Percentiles rank a stretch among this genome's conserved stretches.
phyloP scores from a whole-genome alignment of 2,797 vertebrate species.

The Natrix natrix region DNA sequence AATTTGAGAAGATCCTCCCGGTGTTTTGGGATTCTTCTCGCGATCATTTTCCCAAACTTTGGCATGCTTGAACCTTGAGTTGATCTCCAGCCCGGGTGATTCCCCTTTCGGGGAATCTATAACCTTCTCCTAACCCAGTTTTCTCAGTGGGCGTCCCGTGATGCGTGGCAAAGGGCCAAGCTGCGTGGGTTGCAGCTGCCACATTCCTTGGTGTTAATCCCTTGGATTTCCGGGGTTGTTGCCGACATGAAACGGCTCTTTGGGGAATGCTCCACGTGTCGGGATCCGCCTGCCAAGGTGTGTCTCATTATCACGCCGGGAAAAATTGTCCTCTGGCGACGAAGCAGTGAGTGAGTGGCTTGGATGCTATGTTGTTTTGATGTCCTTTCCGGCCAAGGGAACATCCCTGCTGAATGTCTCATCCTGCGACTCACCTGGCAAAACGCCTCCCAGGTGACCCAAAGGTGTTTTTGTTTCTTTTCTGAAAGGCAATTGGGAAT shows the following conservation, averaged over 20 bases:
- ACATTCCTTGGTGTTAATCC: background rate
- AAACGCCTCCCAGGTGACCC: background rate
- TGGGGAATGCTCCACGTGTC: background rate
- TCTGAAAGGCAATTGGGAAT: background rate
- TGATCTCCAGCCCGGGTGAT: background rate
- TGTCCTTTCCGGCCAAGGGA: background rate
- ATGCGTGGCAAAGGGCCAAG: background rate
- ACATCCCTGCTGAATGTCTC: background rate
- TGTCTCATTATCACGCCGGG: background rate
- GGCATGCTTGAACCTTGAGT: rapidly evolving
- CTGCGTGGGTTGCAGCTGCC: background rate
- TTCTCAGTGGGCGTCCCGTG: background rate
- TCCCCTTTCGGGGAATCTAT: background rate
- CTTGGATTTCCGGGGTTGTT: background rate
- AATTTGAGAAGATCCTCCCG: background rate
- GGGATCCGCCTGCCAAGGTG: background rate
- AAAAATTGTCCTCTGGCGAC: background rate
- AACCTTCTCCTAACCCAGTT: background rate
- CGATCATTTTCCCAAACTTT: background rate
- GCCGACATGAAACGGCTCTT: background rate
- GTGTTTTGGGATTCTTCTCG: background rate
- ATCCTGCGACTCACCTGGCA: background rate
- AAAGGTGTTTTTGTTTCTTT: background rate
- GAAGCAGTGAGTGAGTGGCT: background rate
- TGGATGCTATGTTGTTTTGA: background rate